Evolutionary conservation across 2,888 invertebrate genomes (phyloP).

Genomic region (Iselma pallidipennis): DNA sequence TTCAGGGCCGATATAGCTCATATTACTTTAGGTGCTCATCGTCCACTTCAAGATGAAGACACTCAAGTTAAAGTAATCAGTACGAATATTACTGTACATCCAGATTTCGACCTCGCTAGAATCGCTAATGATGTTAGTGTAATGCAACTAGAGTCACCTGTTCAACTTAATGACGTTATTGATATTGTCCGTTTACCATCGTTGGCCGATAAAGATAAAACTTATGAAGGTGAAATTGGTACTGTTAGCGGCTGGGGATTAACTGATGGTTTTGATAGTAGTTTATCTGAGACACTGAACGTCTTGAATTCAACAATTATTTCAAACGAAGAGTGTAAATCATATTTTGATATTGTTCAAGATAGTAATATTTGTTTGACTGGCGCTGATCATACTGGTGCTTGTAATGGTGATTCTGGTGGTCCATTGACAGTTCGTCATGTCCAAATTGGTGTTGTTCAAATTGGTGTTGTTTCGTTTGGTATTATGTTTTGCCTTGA

Average conservation of each 20-base stretch:
- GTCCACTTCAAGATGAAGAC: slow-evolving; percentile 32
- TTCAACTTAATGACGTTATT: slow-evolving; percentile 37
- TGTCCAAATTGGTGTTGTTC: slow-evolving; percentile 13
- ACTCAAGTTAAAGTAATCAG: slow-evolving; percentile 32
- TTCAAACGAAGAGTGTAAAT: slow-evolving; percentile 10
- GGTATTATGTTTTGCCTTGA: slow-evolving; percentile 15
- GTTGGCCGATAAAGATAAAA: slow-evolving; percentile 10
- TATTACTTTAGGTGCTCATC: slow-evolving; percentile 36
- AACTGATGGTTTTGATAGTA: slow-evolving; percentile 5
- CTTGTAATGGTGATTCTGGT: neutral
- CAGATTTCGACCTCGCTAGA: slow-evolving; percentile 26
- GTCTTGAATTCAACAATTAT: slow-evolving; percentile 19
- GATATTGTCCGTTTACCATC: slow-evolving; percentile 43
- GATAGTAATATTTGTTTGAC: neutral
- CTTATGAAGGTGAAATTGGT: slow-evolving; percentile 10
- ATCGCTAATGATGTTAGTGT: slow-evolving; percentile 43
- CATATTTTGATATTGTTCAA: slow-evolving; percentile 1
- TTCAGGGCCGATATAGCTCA: neutral
- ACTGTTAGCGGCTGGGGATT: slow-evolving; percentile 29
- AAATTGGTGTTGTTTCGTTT: slow-evolving; percentile 30
- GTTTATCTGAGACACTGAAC: slow-evolving; percentile 13
- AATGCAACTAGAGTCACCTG: slow-evolving; percentile 32
- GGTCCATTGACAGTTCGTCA: slow-evolving; percentile 20
- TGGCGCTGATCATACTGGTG: neutral
- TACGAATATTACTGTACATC: slow-evolving; percentile 33